Percentiles rank a stretch among this genome's conserved stretches.
Conservation (phyloP, 2,797 vertebrate genomes). For the Hypotaenidia okinawae region DNA sequence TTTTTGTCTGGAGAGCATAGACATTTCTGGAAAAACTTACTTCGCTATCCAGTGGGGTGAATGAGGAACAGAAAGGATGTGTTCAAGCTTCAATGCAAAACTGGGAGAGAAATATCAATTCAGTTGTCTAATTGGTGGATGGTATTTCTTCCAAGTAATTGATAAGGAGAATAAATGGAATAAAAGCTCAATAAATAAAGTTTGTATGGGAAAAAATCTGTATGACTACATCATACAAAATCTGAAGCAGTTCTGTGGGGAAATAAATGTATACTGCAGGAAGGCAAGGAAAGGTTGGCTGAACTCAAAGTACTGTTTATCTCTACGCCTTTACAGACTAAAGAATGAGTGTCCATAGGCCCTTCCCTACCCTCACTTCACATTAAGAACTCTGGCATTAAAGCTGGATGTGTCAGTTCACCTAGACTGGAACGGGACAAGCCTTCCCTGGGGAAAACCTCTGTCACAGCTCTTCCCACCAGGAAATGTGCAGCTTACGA, state of each 20-base stretch:
- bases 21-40: not conserved
- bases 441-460: not conserved
- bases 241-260: not conserved
- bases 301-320: not conserved
- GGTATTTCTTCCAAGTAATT: not conserved
- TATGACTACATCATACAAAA: not conserved
- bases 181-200: not conserved
- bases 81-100: not conserved
- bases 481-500: not conserved
- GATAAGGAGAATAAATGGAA: not conserved
- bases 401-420: not conserved
- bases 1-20: not conserved
- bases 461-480: not conserved
- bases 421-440: not conserved
- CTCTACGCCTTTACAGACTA: not conserved
- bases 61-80: not conserved
- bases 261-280: not conserved
- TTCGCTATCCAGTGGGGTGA: not conserved
- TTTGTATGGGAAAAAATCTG: not conserved
- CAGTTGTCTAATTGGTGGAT: not conserved
- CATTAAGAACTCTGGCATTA: not conserved
- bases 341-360: not conserved
- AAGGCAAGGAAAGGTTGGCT: not conserved
- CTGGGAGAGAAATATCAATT: not conserved
- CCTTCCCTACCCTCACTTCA: not conserved